Conservation (phyloP, 2,113 vertebrate genomes). For the Opisthocomus hoazin region DNA sequence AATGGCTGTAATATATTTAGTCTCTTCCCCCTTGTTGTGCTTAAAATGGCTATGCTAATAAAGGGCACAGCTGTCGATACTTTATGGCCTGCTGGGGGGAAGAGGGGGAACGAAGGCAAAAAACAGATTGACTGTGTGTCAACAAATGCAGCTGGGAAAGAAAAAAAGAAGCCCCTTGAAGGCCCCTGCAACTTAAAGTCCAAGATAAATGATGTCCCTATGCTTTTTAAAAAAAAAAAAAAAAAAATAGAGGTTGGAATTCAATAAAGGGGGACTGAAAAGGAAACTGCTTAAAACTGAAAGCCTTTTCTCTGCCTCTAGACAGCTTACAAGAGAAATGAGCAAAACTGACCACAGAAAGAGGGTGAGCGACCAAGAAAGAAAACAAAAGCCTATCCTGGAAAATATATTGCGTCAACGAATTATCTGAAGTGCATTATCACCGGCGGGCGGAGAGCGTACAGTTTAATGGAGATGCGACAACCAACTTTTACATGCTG, state of each 20-base stretch:
- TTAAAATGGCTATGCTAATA: constrained; percentile 85
- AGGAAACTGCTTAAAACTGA: constrained; percentile 71
- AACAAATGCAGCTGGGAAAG: constrained; percentile 95
- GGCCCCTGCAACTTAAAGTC: constrained; percentile 75
- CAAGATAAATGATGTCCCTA: constrained; percentile 77
- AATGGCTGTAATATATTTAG: constrained; percentile 90
- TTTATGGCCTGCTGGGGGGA: constrained; percentile 82
- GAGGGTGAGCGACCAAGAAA: constrained; percentile 54
- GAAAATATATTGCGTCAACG: constrained; percentile 66
- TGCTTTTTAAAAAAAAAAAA: constrained; percentile 72
- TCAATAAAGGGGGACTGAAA: constrained; percentile 84
- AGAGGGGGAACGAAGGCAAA: constrained; percentile 65
- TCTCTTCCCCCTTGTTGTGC: constrained; percentile 59
- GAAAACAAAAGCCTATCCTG: constrained; percentile 76
- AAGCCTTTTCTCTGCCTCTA: constrained; percentile 78
- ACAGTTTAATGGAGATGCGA: constrained; percentile 41
- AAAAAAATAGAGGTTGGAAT: constrained; percentile 84
- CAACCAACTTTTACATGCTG: not conserved
- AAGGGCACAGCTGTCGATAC: constrained; percentile 95
- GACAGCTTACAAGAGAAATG: constrained; percentile 84
- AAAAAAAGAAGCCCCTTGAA: constrained; percentile 81
- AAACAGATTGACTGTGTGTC: constrained; percentile 90
- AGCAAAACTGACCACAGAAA: constrained; percentile 70
- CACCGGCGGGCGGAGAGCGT: not conserved
- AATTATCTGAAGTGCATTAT: constrained; percentile 28